Conservation (phyloP, 92 coral and sea anemone genomes). For the Paragorgia papillata region DNA sequence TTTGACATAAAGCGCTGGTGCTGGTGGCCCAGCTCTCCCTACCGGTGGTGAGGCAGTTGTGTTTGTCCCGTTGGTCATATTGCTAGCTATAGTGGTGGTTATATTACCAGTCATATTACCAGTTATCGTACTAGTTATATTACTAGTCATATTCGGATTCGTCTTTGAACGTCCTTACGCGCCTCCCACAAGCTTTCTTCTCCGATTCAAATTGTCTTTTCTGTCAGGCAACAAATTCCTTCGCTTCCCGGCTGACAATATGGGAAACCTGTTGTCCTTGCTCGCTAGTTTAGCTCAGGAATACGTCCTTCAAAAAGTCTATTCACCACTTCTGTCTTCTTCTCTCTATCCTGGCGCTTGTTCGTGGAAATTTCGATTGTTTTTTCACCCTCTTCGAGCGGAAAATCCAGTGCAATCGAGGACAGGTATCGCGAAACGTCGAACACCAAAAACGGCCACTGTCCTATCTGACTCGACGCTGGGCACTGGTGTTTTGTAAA, state of each 20-base stretch:
- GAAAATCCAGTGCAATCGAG: slow-evolving; percentile 3
- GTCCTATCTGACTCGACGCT: slow-evolving; percentile 25
- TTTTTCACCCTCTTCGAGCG: not conserved
- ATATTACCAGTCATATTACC: not conserved
- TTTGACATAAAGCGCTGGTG: not conserved
- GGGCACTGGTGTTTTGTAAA: slow-evolving; percentile 14
- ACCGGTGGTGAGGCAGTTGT: not conserved
- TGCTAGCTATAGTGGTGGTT: not conserved
- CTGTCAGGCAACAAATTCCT: not conserved
- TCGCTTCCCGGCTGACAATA: not conserved
- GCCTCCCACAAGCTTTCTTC: no score
- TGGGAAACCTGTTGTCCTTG: slow-evolving; percentile 12
- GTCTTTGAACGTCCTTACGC: no score
- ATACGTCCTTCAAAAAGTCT: not conserved
- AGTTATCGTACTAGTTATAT: not conserved
- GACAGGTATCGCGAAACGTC: slow-evolving; percentile 1
- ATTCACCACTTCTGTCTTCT: not conserved
- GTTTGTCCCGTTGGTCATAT: not conserved
- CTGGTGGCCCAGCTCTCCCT: not conserved
- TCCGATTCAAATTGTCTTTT: no score
- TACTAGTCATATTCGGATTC: not conserved
- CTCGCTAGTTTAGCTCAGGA: not conserved
- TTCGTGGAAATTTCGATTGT: not conserved
- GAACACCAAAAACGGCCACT: slow-evolving; percentile 3
- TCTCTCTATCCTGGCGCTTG: not conserved